A percentile compares a stretch with the other conserved stretches of the same genome.
Evolutionary conservation across 2,113 vertebrate genomes (phyloP).

Genomic region (Sturnus vulgaris): DNA sequence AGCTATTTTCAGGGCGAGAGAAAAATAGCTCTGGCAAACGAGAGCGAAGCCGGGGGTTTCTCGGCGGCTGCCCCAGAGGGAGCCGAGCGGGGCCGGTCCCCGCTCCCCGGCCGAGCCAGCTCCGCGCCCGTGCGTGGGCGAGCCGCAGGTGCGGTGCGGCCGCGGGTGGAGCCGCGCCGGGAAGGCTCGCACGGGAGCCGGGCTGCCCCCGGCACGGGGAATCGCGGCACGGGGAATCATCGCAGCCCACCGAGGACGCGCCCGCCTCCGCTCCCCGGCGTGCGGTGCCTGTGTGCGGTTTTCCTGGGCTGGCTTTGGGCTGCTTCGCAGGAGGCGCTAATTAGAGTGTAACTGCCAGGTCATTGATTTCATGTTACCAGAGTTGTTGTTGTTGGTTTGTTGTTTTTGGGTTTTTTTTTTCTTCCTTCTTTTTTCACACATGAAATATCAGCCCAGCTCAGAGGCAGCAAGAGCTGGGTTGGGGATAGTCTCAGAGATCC

Average conservation of each 20-base stretch:
- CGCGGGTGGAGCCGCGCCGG: background rate
- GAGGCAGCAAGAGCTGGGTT: background rate
- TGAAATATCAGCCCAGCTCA: background rate
- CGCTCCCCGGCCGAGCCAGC: background rate
- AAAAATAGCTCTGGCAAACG: background rate
- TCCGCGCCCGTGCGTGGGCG: background rate
- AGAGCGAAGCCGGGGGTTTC: background rate
- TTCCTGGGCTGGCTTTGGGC: constrained; percentile 16
- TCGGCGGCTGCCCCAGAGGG: background rate
- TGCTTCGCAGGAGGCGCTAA: constrained; percentile 61
- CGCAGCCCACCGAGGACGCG: background rate
- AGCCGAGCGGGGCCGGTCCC: background rate
- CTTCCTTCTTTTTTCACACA: background rate
- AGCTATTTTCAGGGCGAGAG: background rate
- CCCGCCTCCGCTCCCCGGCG: background rate
- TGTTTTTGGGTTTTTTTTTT: background rate
- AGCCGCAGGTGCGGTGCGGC: background rate
- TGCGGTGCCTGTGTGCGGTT: background rate
- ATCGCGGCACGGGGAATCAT: background rate
- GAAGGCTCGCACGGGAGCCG: background rate
- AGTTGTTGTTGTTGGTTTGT: background rate
- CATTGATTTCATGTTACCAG: constrained; percentile 54
- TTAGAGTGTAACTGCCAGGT: constrained; percentile 66
- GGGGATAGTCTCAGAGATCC: background rate
- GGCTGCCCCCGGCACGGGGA: background rate